A percentile compares a stretch with the other conserved stretches of the same genome.
Conservation (phyloP, 2,888 invertebrate genomes). For the Rhabditophanes sp. region DNA sequence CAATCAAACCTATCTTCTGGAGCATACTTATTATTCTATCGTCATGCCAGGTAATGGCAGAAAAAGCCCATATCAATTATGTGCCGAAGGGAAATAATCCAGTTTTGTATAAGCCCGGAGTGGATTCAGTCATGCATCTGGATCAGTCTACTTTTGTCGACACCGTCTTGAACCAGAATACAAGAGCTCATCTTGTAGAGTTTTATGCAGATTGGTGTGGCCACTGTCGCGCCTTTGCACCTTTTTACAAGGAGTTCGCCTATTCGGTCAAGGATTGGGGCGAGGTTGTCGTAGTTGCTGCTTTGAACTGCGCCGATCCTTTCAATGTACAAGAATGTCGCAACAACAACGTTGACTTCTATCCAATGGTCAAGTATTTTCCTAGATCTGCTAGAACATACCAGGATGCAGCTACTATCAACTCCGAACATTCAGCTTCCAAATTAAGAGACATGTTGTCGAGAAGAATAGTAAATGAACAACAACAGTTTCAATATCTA, state of each 20-base stretch:
- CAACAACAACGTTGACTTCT: slow-evolving; percentile 34
- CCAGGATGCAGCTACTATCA: slow-evolving; percentile 23
- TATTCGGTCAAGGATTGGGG: slow-evolving; percentile 38
- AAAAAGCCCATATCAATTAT: too few species aligned
- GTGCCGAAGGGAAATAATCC: slow-evolving; percentile 30
- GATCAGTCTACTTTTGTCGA: slow-evolving; percentile 34
- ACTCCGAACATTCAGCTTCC: slow-evolving; percentile 19
- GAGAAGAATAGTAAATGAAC: slow-evolving; percentile 20
- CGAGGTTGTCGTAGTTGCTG: slow-evolving; percentile 21
- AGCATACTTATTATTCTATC: too few species aligned
- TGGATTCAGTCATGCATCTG: slow-evolving; percentile 14
- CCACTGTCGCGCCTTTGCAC: slow-evolving; percentile 75
- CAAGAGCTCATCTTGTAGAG: slow-evolving; percentile 59
- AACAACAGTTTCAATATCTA: slow-evolving; percentile 18
- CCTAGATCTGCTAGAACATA: slow-evolving; percentile 24
- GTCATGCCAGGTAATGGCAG: too few species aligned
- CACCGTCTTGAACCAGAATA: slow-evolving; percentile 43
- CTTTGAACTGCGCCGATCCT: slow-evolving; percentile 39
- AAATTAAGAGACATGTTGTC: slow-evolving; percentile 20
- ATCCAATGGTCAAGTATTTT: slow-evolving; percentile 43
- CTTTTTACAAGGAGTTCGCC: slow-evolving; percentile 64
- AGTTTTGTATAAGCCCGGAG: slow-evolving; percentile 37
- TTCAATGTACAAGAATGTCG: slow-evolving; percentile 34
- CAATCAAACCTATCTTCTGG: too few species aligned
- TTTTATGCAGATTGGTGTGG: slow-evolving; percentile 96